Conservation (phyloP, 2,888 invertebrate species). For the Caenorhabditis sulstoni region DNA sequence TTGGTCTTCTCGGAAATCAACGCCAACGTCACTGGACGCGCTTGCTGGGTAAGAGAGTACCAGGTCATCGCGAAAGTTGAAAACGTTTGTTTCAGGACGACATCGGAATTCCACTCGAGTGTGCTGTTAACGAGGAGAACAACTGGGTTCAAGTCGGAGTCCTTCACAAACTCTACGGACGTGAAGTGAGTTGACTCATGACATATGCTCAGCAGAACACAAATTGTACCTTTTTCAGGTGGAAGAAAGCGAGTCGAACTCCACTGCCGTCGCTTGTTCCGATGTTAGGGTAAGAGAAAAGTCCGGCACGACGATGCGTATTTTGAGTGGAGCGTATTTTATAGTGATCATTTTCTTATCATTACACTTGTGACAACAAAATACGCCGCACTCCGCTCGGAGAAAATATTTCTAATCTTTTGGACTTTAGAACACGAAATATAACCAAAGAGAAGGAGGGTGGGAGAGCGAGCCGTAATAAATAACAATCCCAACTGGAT, state of each 20-base stretch:
- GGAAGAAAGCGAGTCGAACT: conserved; percentile 20
- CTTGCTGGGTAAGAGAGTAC: conserved; percentile 42
- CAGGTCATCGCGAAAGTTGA: neutral
- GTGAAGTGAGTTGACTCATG: conserved; percentile 5
- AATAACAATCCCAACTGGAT: conserved; percentile 16
- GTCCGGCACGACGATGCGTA: neutral
- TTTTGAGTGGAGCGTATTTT: conserved; percentile 32
- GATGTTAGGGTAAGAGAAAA: conserved; percentile 38
- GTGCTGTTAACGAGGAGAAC: conserved; percentile 35
- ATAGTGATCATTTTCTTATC: conserved; percentile 32
- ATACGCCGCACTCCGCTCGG: conserved; percentile 15
- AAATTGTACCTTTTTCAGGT: conserved; percentile 7
- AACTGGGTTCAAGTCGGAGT: conserved; percentile 56
- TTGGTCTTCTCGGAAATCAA: conserved; percentile 47
- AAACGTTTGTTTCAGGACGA: conserved; percentile 39
- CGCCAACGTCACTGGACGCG: conserved; percentile 39
- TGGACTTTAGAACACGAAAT: conserved; percentile 29
- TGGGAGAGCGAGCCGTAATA: conserved; percentile 1
- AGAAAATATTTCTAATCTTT: conserved; percentile 42
- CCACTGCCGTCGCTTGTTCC: conserved; percentile 37
- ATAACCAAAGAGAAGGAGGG: conserved; percentile 14
- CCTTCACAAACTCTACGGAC: conserved; percentile 36
- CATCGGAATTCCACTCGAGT: conserved; percentile 59
- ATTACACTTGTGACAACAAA: conserved; percentile 39
- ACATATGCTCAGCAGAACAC: neutral